Evolutionary conservation across 2,113 vertebrate genomes (phyloP), one percentile per base, ranked within the genome.

Genomic region (Podilymbus podiceps): DNA sequence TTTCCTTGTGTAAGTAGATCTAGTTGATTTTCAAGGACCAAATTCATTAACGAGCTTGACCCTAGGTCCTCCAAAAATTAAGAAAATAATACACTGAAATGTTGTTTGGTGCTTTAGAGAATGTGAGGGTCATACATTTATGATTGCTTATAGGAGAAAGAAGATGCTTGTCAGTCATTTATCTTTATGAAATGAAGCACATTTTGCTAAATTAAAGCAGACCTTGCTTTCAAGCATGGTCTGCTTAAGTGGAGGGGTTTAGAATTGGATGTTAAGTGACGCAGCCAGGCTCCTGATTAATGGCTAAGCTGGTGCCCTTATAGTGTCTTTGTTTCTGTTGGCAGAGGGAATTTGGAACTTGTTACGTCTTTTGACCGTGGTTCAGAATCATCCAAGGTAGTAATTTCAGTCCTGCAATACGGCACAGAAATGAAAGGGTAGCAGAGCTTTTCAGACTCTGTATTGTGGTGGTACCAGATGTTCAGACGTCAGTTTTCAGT

Each of bases 21-120:
- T 82, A 80, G 74, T 77, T 87, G 74, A 85, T 95, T 95, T 96
- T 88, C 20, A 19, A 69, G 92, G 53, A 76, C 64, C 90, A 47
- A 93, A 72, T 92, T 66, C 3, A 64, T 95, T 94, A 85, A 74
- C 42, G 20, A 97, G 38, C 62, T 91, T 92, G 38, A 44, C 49
- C 53, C 6, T 35, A 73, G 44, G 49, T 92, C 49, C 38, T 95
- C 40, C 30, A 46, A 47, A 89, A 76, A 78, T 59, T 67, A 44
- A 59, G 56, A 76, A 62, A 35, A 73, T 52, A 76, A 25, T 19
- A 62, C 28, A 59, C 35, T 66, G 30, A 59, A 90, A 53, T 77
- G 38, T 81, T 73, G 20, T 52, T 88, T 76, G 38, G 14, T 82
- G 59, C 42, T 77, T 30, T 47, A 80, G 79, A 80, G 28, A 47